Evolutionary conservation across 1,140 invertebrate genomes (phyloP).

Genomic region (Eubasilissa regina): DNA sequence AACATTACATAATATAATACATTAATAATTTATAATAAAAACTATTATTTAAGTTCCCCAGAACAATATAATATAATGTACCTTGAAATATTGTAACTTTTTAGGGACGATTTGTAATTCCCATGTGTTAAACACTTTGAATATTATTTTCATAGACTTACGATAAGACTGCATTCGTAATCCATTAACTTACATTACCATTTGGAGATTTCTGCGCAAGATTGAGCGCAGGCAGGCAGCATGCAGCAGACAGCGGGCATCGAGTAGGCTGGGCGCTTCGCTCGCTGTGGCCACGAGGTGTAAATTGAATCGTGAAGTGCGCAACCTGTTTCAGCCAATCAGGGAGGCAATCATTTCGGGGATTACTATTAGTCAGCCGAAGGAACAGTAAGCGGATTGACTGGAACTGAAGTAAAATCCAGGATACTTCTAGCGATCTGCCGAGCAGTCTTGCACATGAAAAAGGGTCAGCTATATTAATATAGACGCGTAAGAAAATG

Average conservation of each 20-base stretch:
- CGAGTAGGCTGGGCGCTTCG: neutral
- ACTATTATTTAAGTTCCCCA: too few relatives aligned
- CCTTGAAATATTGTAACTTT: too few relatives aligned
- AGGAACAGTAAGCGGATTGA: constrained; percentile 48
- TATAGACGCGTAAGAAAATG: neutral
- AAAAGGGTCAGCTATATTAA: neutral
- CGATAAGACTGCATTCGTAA: neutral
- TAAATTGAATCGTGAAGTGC: constrained; percentile 45
- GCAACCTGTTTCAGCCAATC: constrained; percentile 53
- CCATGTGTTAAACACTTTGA: too few relatives aligned
- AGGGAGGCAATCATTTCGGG: constrained; percentile 56
- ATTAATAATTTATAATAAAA: too few relatives aligned
- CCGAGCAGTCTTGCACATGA: neutral
- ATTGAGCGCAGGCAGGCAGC: neutral
- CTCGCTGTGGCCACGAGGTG: neutral
- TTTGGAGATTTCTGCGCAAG: neutral
- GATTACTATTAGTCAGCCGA: constrained; percentile 56
- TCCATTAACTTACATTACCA: neutral
- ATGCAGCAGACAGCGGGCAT: neutral
- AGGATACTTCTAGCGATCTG: neutral
- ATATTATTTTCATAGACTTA: neutral
- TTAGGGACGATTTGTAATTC: too few relatives aligned
- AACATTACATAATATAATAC: too few relatives aligned
- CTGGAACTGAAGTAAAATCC: constrained; percentile 24
- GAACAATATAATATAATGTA: too few relatives aligned